Evolutionary conservation across 2,888 invertebrate species (phyloP), one percentile per base, ranked within the genome.

Genomic region (Patella pellucida): DNA sequence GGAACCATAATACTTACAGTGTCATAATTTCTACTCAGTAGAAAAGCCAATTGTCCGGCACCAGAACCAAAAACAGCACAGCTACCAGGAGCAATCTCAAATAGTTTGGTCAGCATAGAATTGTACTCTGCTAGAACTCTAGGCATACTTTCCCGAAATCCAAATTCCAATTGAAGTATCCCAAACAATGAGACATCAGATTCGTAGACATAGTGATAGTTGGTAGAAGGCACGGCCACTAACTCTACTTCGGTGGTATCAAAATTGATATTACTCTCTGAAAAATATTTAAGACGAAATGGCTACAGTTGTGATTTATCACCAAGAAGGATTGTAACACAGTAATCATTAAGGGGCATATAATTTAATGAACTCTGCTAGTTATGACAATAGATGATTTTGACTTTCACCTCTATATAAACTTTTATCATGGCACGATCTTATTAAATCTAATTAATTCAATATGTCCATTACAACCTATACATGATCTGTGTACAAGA

Each of bases 161-260:
- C 87, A 81, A 87, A 89, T 77, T 89, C 89, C 74, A 82, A 82
- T 72, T 86, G 85, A 11, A 88, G 81, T 68, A 88, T 87, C 23
- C 87, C 86, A n/a, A 82, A 69, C 14, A 85, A 76, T 12, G 84
- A 77, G 23, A 76, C 74, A 50, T 76, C 68, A 7, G 82, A 82
- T 67, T 89, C 89, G 75, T 78, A 84, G 19, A 76, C 72, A 72
- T 85, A 87, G 52, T 87, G 86, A 14, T 72, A 74, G 74, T 88
- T 88, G 41, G 87, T 84, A 23, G 86, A 84, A 3, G 79, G 75
- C 0, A 83, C 81, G 5, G 51, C 79, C 12, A 76, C 62, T 19
- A 84, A 73, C 9, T 78, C 78, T 12, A 73, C 71, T 14, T 73
- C 74, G 27, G 81, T 69, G 23, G 74, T 72, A 52, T 78, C 79